A percentile compares a stretch with the other conserved stretches of the same genome.
phyloP scores from a whole-genome alignment of 2,888 invertebrate species.

The Trichopoda pennipes region DNA sequence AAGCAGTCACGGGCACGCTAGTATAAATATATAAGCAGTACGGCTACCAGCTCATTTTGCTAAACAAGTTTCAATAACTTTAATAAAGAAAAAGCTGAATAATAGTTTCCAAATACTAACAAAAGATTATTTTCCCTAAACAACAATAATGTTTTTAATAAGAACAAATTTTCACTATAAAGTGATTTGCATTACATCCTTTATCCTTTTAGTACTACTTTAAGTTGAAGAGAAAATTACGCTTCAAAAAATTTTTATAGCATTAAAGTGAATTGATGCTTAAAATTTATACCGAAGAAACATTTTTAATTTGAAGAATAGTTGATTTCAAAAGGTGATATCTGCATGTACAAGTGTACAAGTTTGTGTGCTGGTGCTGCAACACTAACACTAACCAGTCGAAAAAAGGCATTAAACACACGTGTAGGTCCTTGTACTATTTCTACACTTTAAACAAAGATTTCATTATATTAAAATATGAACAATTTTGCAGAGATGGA shows the following conservation, averaged over 20 bases:
- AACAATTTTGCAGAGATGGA: slow-evolving; percentile 40
- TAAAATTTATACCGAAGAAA: slow-evolving; percentile 66
- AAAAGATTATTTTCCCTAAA: slow-evolving; percentile 42
- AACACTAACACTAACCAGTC: slow-evolving; percentile 5
- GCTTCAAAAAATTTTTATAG: slow-evolving; percentile 68
- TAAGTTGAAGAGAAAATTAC: slow-evolving; percentile 50
- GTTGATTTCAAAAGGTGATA: slow-evolving; percentile 37
- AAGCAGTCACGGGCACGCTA: too few species aligned
- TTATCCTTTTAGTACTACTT: slow-evolving; percentile 71
- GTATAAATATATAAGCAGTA: too few species aligned
- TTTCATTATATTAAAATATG: slow-evolving; percentile 37
- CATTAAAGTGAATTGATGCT: slow-evolving; percentile 71
- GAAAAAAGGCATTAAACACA: slow-evolving; percentile 25
- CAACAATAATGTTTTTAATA: slow-evolving; percentile 53
- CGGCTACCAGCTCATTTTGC: too few species aligned
- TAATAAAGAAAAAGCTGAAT: too few species aligned
- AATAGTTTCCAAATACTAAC: neutral
- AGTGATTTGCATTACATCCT: slow-evolving; percentile 76
- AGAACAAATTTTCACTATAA: slow-evolving; percentile 66
- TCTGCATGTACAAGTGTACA: neutral
- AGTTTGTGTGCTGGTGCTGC: neutral
- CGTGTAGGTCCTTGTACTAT: slow-evolving; percentile 20
- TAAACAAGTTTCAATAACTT: too few species aligned
- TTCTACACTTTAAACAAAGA: slow-evolving; percentile 26
- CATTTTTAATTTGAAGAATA: slow-evolving; percentile 73